A percentile compares a stretch with the other conserved stretches of the same genome.
phyloP scores from a whole-genome alignment of 2,797 vertebrate genomes.

The Rhinoraja longicauda region DNA sequence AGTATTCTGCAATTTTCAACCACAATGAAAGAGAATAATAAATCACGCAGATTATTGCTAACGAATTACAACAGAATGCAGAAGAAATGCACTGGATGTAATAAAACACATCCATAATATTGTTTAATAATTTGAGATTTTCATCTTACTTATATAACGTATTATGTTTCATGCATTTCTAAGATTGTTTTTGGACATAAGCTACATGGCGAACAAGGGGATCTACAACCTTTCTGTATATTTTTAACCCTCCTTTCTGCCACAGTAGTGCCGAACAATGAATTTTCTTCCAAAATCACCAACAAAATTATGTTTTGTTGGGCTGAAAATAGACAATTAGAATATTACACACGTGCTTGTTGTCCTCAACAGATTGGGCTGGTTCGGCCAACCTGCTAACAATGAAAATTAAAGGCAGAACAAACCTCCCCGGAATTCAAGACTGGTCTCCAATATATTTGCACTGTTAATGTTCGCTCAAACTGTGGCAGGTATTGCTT shows the following conservation, averaged over 20 bases:
- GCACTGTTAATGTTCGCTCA: neutral
- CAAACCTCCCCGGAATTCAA: neutral
- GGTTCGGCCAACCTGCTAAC: neutral
- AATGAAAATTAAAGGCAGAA: neutral
- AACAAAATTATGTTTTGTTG: neutral
- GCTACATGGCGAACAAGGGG: neutral
- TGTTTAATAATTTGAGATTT: constrained; percentile 10
- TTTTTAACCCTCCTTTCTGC: neutral
- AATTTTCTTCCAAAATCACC: constrained; percentile 2
- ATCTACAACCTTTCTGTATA: neutral
- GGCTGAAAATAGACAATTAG: neutral
- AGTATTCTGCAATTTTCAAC: constrained; percentile 17
- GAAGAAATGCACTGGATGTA: neutral
- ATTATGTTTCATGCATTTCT: neutral
- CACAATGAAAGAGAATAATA: constrained; percentile 4
- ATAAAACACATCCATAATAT: neutral
- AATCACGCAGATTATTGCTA: constrained; percentile 21
- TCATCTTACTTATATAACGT: constrained; percentile 18
- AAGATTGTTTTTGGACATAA: constrained; percentile 1
- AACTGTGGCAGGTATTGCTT: neutral
- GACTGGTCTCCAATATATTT: neutral
- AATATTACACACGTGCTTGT: neutral
- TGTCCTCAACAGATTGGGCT: neutral
- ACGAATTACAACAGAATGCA: neutral
- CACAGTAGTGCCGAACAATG: neutral